These are phyloP conservation scores for Argopecten irradians DNA, from an alignment of 1,140 invertebrate species.

Conservation along the genomic window DNA sequence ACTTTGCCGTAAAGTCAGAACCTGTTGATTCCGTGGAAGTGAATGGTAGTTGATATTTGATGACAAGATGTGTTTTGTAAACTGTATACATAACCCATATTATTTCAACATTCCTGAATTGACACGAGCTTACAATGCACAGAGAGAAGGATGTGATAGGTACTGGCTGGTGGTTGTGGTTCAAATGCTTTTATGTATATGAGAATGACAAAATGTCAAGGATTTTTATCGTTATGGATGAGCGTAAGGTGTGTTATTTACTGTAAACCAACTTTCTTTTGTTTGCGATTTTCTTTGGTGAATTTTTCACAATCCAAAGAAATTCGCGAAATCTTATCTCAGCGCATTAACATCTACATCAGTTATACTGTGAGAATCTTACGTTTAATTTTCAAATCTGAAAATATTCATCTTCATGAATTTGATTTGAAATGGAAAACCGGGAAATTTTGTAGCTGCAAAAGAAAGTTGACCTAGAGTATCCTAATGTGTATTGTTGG, in stretches of 20 bases:
- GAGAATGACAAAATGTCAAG: neutral
- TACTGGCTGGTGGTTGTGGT: neutral
- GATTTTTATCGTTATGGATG: neutral
- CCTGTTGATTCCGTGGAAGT: constrained; percentile 90
- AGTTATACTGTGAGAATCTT: neutral
- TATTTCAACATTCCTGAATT: constrained; percentile 87
- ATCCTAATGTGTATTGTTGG: no score
- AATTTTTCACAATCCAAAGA: no score
- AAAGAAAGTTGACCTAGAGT: no score
- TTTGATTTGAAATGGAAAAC: no score
- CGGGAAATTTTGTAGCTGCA: no score
- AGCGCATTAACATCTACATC: no score
- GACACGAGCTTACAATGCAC: neutral
- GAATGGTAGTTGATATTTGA: constrained; percentile 92
- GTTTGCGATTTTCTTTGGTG: no score
- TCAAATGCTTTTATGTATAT: neutral
- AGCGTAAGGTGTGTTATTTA: neutral
- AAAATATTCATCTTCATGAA: no score
- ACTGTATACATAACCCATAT: constrained; percentile 89
- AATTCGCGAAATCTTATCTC: no score
- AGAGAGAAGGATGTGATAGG: neutral
- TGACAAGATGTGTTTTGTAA: constrained; percentile 90
- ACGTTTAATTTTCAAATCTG: no score
- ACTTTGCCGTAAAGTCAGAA: constrained; percentile 93
- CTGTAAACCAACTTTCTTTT: no score